Conservation (phyloP, 2,888 invertebrate genomes). For the Clistopyga incitator region DNA sequence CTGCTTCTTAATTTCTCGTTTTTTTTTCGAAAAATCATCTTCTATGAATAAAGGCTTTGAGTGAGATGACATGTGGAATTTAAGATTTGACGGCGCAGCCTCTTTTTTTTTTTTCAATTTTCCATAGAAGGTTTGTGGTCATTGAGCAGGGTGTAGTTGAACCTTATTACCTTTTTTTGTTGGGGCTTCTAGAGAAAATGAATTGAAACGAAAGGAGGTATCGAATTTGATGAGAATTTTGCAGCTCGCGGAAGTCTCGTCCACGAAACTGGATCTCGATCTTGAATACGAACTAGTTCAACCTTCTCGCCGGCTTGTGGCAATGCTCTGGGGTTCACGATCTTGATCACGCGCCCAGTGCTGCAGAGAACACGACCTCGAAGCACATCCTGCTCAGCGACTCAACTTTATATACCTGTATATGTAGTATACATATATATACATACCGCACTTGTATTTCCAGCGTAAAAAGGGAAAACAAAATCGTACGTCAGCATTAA, state of each 20-base stretch:
- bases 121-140: too few relatives aligned
- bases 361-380: conserved; percentile 59
- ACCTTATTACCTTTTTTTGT: too few relatives aligned
- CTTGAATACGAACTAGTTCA: conserved; percentile 46
- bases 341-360: conserved; percentile 56
- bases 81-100: too few relatives aligned
- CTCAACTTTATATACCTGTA: conserved; percentile 17
- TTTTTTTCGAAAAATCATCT: too few relatives aligned
- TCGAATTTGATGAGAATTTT: too few relatives aligned
- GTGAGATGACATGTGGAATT: too few relatives aligned
- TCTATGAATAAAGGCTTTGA: too few relatives aligned
- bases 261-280: conserved; percentile 5
- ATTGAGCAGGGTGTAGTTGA: too few relatives aligned
- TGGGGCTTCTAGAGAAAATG: too few relatives aligned
- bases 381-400: conserved; percentile 60
- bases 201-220: too few relatives aligned
- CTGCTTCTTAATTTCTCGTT: too few relatives aligned
- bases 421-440: background rate
- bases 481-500: conserved; percentile 8
- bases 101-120: too few relatives aligned
- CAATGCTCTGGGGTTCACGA: conserved; percentile 49
- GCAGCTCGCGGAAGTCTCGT: background rate
- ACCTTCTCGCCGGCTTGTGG: conserved; percentile 33
- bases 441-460: conserved; percentile 20
- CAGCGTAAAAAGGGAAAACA: conserved; percentile 25